These are phyloP conservation scores for Hypsibius dujardini DNA, from an alignment of 1,140 invertebrate species.

Conservation along the genomic window DNA sequence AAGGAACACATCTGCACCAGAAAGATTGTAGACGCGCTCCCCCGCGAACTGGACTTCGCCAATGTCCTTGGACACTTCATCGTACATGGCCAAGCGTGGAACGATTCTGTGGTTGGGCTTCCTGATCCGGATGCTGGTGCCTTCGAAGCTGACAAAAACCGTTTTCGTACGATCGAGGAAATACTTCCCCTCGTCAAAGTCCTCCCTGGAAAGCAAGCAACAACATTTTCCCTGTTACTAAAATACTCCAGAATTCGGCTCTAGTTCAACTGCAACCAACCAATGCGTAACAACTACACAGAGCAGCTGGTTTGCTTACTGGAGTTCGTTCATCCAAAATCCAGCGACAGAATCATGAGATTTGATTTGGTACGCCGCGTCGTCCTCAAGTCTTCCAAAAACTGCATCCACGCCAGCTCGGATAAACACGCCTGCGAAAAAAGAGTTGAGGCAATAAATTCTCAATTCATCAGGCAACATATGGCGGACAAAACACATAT, in stretches of 20 bases:
- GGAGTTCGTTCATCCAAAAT: conserved; percentile 13
- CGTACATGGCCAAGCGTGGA: background rate
- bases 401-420: conserved; percentile 7
- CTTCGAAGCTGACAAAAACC: conserved; percentile 7
- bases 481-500: too few relatives aligned
- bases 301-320: background rate
- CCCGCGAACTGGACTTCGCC: background rate
- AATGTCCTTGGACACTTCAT: background rate
- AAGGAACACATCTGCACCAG: background rate
- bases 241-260: background rate
- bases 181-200: background rate
- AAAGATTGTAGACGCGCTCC: conserved; percentile 3
- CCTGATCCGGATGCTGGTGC: background rate
- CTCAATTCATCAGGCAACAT: too few relatives aligned
- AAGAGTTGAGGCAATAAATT: too few relatives aligned
- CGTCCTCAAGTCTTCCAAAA: background rate
- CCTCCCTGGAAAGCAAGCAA: conserved; percentile 7
- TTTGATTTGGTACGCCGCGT: background rate
- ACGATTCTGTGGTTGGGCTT: background rate
- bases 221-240: background rate
- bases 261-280: background rate
- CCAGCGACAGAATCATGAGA: background rate
- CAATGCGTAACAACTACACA: background rate
- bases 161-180: background rate
- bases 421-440: background rate